Evolutionary conservation across 2,888 invertebrate genomes (phyloP).

Genomic region (Aphodius granarius): DNA sequence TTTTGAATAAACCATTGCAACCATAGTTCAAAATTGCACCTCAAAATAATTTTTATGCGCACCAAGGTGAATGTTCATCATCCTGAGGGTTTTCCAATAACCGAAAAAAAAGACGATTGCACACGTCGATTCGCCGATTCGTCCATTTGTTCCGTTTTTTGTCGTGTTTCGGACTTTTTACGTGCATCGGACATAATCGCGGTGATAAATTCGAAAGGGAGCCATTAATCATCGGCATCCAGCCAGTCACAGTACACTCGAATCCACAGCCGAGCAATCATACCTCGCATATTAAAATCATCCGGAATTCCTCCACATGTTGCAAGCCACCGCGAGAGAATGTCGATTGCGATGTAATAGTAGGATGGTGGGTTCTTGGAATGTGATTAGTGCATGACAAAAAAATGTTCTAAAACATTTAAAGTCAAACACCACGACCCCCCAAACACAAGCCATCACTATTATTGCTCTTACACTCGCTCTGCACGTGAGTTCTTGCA

Average conservation of each 20-base stretch:
- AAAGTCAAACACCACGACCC: too few species aligned
- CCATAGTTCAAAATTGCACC: too few species aligned
- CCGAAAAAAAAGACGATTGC: not conserved
- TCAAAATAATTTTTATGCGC: too few species aligned
- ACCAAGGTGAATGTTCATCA: not conserved
- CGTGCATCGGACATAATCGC: not conserved
- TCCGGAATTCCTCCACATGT: not conserved
- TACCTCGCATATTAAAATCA: not conserved
- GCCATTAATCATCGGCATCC: not conserved
- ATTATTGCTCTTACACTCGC: too few species aligned
- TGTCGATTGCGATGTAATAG: too few species aligned
- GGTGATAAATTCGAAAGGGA: not conserved
- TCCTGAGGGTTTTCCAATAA: not conserved
- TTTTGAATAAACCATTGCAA: too few species aligned
- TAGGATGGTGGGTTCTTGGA: too few species aligned
- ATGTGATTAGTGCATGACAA: too few species aligned
- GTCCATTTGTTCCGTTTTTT: not conserved
- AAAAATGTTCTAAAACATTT: too few species aligned
- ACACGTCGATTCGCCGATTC: not conserved
- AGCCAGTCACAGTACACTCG: not conserved
- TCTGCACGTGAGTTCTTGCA: too few species aligned
- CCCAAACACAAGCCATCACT: too few species aligned
- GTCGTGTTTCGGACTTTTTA: not conserved
- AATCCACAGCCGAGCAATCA: not conserved
- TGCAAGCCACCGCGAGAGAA: conserved; percentile 1